Percentiles rank a stretch among this genome's conserved stretches.
These are phyloP conservation scores for Malacoctenus gilli DNA, from an alignment of 2,797 vertebrate genomes.

Conservation along the genomic window DNA sequence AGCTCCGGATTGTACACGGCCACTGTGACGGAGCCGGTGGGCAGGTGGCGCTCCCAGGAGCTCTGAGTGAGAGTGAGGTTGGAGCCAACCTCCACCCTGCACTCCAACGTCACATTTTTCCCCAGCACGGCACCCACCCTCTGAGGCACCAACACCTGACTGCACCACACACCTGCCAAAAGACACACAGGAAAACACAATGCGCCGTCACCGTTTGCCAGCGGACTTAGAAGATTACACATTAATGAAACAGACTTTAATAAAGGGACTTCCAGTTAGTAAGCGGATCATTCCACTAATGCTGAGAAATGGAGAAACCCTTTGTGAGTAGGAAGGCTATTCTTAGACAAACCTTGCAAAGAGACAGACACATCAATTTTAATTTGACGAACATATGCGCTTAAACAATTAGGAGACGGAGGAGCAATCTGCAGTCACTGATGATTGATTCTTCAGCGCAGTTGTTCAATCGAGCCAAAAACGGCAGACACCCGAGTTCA, in stretches of 20 bases:
- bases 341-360: background rate
- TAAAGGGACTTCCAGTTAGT: too few relatives aligned
- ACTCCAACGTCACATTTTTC: constrained; percentile 93
- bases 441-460: background rate
- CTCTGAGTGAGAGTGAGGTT: constrained; percentile 92
- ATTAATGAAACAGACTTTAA: background rate
- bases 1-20: constrained; percentile 93
- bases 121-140: constrained; percentile 92
- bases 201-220: background rate
- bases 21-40: constrained; percentile 87
- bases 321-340: background rate
- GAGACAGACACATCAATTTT: background rate
- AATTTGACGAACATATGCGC: background rate
- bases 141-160: constrained; percentile 89
- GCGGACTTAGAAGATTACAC: background rate
- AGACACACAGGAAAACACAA: constrained; percentile 14
- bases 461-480: constrained; percentile 6
- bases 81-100: constrained; percentile 90
- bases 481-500: background rate
- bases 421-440: background rate
- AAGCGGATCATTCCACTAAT: background rate
- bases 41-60: constrained; percentile 93
- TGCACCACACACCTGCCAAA: constrained; percentile 87
- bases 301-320: background rate
- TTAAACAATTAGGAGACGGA: background rate